Percentiles rank a stretch among this genome's conserved stretches.
phyloP scores from a whole-genome alignment of 1,140 invertebrate species.

The Ceratina calcarata region DNA sequence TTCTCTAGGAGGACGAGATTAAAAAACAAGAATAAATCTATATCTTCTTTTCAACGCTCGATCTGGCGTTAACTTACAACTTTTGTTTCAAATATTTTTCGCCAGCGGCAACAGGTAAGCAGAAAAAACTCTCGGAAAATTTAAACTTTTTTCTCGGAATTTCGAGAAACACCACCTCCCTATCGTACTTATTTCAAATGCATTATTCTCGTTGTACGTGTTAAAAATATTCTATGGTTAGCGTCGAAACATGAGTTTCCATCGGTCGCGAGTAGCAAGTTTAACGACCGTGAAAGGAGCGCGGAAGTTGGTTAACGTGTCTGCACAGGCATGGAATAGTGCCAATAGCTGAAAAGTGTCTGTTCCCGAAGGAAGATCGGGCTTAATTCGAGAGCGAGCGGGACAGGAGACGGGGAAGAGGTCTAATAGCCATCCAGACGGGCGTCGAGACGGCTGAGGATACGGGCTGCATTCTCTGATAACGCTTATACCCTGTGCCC shows the following conservation, averaged over 20 bases:
- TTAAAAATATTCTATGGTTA: no score
- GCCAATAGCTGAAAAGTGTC: conserved; percentile 53
- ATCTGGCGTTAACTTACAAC: no score
- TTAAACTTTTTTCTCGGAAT: no score
- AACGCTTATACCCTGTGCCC: neutral
- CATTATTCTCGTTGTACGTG: no score
- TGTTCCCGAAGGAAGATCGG: conserved; percentile 35
- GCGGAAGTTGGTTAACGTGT: conserved; percentile 18
- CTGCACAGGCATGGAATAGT: conserved; percentile 40
- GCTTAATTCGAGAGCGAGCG: neutral
- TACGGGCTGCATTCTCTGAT: neutral
- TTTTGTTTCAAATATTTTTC: no score
- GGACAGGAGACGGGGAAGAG: neutral
- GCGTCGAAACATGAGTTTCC: neutral
- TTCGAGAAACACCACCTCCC: no score
- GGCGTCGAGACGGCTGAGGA: conserved; percentile 5
- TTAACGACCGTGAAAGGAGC: conserved; percentile 14
- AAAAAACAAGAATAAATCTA: no score
- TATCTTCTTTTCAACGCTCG: no score
- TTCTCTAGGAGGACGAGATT: no score
- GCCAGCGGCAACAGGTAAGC: no score
- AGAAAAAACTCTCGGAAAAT: no score
- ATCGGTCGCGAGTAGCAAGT: neutral
- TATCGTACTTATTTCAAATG: no score
- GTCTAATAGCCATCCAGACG: conserved; percentile 2